Conservation (phyloP, 30 jellyfish, hydroid and myxozoan genomes). For the Aurelia sp. region DNA sequence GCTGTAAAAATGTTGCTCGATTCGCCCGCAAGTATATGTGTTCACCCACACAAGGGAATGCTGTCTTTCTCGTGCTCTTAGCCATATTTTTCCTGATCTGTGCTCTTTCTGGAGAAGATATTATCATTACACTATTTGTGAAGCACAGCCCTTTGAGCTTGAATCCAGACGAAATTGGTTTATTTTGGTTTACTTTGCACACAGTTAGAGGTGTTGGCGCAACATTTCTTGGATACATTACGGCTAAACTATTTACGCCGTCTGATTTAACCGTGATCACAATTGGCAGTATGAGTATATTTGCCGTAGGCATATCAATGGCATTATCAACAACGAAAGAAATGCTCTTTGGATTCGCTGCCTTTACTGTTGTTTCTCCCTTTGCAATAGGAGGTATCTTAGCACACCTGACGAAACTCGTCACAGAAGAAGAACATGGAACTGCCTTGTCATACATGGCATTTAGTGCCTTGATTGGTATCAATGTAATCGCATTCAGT, state of each 20-base stretch:
- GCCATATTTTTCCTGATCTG: conserved; percentile 41
- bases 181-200: conserved; percentile 22
- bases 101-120: conserved; percentile 62
- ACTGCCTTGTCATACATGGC: conserved; percentile 60
- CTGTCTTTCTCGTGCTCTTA: conserved; percentile 11
- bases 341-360: conserved; percentile 16
- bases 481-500: conserved; percentile 25
- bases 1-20: background rate
- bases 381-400: conserved; percentile 52
- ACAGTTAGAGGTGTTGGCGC: conserved; percentile 48
- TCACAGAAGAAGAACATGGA: conserved; percentile 49
- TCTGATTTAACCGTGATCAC: conserved; percentile 44
- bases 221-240: conserved; percentile 19
- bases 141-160: conserved; percentile 64
- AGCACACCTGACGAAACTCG: conserved; percentile 50
- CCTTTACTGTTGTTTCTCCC: conserved; percentile 41
- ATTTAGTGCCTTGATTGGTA: conserved; percentile 22
- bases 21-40: conserved; percentile 2
- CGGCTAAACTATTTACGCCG: conserved; percentile 4
- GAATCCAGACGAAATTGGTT: conserved; percentile 48
- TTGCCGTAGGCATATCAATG: conserved; percentile 35
- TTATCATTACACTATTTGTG: conserved; percentile 1
- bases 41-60: background rate
- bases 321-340: conserved; percentile 11
- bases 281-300: conserved; percentile 41